A percentile compares a stretch with the other conserved stretches of the same genome.
Evolutionary conservation across 2,797 vertebrate genomes (phyloP).

Genomic region (Argya squamiceps): DNA sequence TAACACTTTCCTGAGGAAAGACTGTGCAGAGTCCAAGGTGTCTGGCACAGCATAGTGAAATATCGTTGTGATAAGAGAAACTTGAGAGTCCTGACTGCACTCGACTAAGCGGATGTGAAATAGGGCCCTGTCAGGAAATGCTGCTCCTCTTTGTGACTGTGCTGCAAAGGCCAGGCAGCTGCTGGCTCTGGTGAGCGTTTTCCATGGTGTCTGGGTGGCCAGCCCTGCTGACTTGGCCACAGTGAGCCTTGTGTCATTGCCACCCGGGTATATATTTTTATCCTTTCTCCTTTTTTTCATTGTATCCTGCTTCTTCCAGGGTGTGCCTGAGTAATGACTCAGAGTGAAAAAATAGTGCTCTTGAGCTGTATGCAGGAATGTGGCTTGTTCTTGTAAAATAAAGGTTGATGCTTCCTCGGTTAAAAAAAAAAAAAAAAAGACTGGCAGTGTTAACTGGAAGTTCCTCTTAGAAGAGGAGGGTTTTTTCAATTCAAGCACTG

Average conservation of each 20-base stretch:
- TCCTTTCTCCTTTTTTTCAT: background rate
- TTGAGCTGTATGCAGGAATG: background rate
- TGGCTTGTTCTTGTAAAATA: background rate
- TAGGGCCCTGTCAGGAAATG: background rate
- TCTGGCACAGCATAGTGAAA: background rate
- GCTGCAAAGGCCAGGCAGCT: background rate
- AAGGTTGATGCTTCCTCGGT: background rate
- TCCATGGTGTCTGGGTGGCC: conserved; percentile 21
- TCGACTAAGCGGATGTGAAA: background rate
- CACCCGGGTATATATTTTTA: background rate
- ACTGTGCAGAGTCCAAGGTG: background rate
- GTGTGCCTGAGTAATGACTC: conserved; percentile 46
- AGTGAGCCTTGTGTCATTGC: background rate
- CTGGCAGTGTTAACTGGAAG: background rate
- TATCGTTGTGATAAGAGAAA: background rate
- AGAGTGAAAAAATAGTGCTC: conserved; percentile 8
- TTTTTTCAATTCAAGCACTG: background rate
- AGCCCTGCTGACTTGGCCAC: background rate
- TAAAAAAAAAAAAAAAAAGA: background rate
- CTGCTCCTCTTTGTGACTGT: background rate
- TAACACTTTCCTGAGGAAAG: background rate
- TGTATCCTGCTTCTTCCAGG: background rate
- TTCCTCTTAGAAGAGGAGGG: background rate
- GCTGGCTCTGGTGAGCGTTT: background rate
- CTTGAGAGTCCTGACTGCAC: background rate